Evolutionary conservation across 2,888 invertebrate species (phyloP).

Genomic region (Chesias legatella): DNA sequence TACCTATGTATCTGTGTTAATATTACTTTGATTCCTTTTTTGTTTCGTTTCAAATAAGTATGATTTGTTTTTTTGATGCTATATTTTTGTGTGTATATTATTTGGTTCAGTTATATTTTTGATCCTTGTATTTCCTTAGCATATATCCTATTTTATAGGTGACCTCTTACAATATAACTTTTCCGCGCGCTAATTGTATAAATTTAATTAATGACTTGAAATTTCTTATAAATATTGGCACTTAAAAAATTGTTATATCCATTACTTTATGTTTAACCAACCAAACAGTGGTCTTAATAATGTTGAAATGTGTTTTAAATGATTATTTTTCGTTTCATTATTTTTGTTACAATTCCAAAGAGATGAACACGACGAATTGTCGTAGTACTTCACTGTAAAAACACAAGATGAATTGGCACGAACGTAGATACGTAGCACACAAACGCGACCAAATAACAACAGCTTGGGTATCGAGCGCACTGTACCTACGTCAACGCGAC

Average conservation of each 20-base stretch:
- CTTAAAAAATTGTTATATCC: too few species aligned
- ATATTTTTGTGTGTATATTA: conserved; percentile 30
- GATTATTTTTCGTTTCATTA: conserved; percentile 22
- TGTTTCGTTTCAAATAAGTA: conserved; percentile 30
- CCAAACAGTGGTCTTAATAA: too few species aligned
- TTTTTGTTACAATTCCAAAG: conserved; percentile 26
- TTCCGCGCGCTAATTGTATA: too few species aligned
- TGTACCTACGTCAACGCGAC: conserved; percentile 27
- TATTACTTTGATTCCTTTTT: conserved; percentile 33
- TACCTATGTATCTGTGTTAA: conserved; percentile 53
- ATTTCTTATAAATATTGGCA: background rate
- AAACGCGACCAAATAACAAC: conserved; percentile 40
- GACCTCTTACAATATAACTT: too few species aligned
- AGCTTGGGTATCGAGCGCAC: conserved; percentile 46
- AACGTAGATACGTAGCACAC: conserved; percentile 52
- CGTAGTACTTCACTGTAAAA: conserved; percentile 47
- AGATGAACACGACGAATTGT: conserved; percentile 23
- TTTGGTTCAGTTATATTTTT: conserved; percentile 30
- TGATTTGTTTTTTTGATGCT: too few species aligned
- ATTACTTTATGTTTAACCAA: too few species aligned
- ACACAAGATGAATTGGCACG: conserved; percentile 58
- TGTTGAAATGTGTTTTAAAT: too few species aligned
- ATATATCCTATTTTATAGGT: too few species aligned
- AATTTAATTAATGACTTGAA: conserved; percentile 9
- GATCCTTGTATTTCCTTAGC: conserved; percentile 4